Evolutionary conservation across 2,797 vertebrate genomes (phyloP), one percentile per base, ranked within the genome.

Genomic region (Sebastes alutus): DNA sequence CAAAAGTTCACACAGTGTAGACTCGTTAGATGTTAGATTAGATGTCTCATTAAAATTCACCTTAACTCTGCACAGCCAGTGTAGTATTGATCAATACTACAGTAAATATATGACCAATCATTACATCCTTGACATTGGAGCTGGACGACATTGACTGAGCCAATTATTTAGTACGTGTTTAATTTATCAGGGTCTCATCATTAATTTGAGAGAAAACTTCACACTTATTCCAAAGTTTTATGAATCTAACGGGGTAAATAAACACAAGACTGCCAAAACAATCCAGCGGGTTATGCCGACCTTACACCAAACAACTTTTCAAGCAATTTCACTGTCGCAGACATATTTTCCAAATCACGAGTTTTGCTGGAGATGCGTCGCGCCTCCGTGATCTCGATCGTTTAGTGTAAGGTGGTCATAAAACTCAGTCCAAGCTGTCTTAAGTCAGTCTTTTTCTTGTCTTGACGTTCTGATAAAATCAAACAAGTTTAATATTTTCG

Each of bases 1-100:
- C 3, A 56, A 52, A 65, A 77, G 42, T 6, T 27, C 7, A 42
- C n/a, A 13, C 27, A 42, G 10, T 66, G n/a, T 64, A 63, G 14
- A 54, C 49, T 81, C 55, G 9, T 71, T 74, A 38, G 16, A 70
- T 54, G 12, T 68, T 74, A 32, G 16, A 70, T 54, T 23, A 6
- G 27, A 63, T 6, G 22, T 66, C 64, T 69, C n/a, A 72, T 78
- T 60, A 59, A 75, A 62, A 64, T 35, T 32, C 12, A 3, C 46
- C 25, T 71, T 22, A 55, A 38, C 25, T 67, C 33, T 3, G 16
- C 22, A 38, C 14, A 32, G 18, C 12, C 16, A 23, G 25, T 14
- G 29, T 13, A 13, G 29, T 38, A 81, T 49, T 25, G 33, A 81
- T 74, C 4, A 11, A 2, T 38, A n/a, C 46, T 54, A 54, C 23